Conservation (phyloP, 2,113 vertebrate species). For the Thalassarche chlororhynchos region DNA sequence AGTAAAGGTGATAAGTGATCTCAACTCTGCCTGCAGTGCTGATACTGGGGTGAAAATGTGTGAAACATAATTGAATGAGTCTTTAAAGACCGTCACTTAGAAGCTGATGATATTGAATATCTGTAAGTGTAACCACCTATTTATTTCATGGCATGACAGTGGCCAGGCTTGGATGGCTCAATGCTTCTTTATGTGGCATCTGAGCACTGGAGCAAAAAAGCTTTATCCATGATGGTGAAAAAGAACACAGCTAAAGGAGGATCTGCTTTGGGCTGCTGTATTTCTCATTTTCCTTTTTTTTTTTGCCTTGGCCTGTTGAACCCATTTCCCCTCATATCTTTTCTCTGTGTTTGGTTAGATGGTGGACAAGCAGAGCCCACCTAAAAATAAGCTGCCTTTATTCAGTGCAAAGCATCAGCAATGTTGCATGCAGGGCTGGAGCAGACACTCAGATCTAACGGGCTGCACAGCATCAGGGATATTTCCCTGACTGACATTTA, state of each 20-base stretch:
- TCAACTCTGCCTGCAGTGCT: background rate
- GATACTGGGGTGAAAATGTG: background rate
- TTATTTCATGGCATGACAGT: background rate
- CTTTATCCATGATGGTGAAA: background rate
- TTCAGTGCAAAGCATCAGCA: background rate
- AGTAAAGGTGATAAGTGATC: constrained; percentile 1
- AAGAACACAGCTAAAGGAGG: background rate
- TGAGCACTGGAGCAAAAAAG: background rate
- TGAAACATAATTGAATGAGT: background rate
- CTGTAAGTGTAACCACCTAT: background rate
- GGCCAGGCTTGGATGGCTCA: background rate
- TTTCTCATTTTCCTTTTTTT: background rate
- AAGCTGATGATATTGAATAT: background rate
- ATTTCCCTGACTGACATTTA: background rate
- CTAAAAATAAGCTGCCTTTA: background rate
- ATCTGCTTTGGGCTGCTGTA: background rate
- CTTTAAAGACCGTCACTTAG: background rate
- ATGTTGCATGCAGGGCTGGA: background rate
- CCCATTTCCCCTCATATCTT: background rate
- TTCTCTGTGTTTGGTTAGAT: fast-evolving
- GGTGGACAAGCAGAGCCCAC: background rate
- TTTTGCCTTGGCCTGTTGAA: background rate
- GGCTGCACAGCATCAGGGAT: fast-evolving
- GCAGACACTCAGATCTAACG: fast-evolving
- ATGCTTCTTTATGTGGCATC: background rate